Evolutionary conservation across 2,113 vertebrate species (phyloP).

Genomic region (Seriola dumerili): DNA sequence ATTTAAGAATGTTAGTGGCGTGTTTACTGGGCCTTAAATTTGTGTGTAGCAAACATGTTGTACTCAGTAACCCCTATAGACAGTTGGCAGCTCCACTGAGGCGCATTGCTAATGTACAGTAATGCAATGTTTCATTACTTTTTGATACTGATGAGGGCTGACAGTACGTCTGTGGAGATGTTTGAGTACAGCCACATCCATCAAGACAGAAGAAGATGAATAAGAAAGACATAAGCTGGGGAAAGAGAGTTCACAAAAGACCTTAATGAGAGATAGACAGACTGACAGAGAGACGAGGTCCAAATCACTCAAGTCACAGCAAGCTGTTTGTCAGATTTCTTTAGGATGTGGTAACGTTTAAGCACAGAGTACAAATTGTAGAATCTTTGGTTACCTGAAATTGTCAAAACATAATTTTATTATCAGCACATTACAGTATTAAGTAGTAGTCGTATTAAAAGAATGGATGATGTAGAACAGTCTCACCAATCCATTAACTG

Average conservation of each 20-base stretch:
- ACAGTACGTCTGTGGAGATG: conserved; percentile 69
- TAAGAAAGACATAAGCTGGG: conserved; percentile 28
- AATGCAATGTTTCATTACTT: conserved; percentile 67
- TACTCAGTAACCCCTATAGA: conserved; percentile 4
- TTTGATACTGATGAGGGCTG: conserved; percentile 73
- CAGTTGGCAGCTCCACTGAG: conserved; percentile 42
- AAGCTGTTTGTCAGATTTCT: conserved; percentile 28
- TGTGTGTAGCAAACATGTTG: conserved; percentile 7
- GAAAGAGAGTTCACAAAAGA: conserved; percentile 28
- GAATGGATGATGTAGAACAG: not conserved
- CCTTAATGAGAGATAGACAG: conserved; percentile 49
- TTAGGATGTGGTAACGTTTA: not conserved
- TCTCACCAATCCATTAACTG: not conserved
- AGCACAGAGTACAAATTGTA: not conserved
- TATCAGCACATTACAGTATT: not conserved
- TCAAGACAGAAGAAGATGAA: conserved; percentile 47
- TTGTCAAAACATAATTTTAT: not conserved
- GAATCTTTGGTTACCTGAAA: not conserved
- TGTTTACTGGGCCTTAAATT: not conserved
- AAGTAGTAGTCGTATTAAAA: not conserved
- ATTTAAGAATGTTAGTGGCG: not conserved
- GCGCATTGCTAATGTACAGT: conserved; percentile 57
- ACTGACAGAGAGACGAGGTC: conserved; percentile 36
- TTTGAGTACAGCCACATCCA: conserved; percentile 66
- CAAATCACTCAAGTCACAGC: conserved; percentile 50